Evolutionary conservation across 2,113 vertebrate genomes (phyloP).

Genomic region (Malurus melanocephalus): DNA sequence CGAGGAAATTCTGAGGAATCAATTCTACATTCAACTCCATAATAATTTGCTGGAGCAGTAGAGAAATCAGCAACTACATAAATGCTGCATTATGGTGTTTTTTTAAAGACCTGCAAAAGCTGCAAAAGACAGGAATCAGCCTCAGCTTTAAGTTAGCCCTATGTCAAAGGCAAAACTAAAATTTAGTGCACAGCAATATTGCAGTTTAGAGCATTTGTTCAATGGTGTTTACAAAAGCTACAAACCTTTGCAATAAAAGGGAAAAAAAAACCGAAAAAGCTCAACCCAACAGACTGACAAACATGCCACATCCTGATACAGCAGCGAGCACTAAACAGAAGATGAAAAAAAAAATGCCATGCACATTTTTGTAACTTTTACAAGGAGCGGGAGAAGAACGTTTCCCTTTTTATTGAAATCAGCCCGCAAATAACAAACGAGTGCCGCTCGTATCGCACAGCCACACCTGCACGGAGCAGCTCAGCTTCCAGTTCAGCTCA

Average conservation of each 20-base stretch:
- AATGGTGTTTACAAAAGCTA: not conserved
- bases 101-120: slow-evolving; percentile 15
- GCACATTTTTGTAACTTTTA: not conserved
- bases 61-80: not conserved
- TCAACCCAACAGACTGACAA: not conserved
- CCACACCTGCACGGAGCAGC: not conserved
- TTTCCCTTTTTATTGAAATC: not conserved
- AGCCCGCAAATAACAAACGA: not conserved
- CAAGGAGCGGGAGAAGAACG: rapidly evolving
- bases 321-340: not conserved
- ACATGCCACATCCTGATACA: not conserved
- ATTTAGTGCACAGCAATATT: not conserved
- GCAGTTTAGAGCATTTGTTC: not conserved
- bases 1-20: not conserved
- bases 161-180: not conserved
- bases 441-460: not conserved
- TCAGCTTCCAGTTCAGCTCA: not conserved
- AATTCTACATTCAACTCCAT: not conserved
- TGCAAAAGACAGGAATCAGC: not conserved
- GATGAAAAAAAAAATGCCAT: not conserved
- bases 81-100: slow-evolving; percentile 21
- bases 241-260: not conserved
- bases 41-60: not conserved
- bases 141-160: not conserved
- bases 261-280: not conserved